Base-by-base conservation (phyloP, 2,888 invertebrate species). In the Cylloceria caligata region DNA sequence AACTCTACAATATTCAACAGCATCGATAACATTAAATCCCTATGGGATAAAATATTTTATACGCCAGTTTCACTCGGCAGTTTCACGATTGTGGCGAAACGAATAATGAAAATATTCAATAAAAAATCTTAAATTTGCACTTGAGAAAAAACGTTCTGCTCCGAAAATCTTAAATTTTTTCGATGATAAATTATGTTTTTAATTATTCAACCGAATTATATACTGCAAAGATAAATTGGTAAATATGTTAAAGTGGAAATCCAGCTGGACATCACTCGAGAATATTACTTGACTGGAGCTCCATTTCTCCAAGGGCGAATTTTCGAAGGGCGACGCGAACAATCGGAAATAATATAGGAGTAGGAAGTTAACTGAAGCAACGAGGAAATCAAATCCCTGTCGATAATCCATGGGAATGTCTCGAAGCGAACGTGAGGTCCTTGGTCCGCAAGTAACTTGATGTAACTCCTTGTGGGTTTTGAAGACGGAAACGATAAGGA, bases 401-500 rank as follows among this genome's bases (percentile, higher is more conserved):
- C 74, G 86, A 86, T 86, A 88, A 86, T 86, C 87, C 83, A 83
- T 64, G 80, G 84, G 85, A 84, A 85, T 83, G 86, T 87, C 86
- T 86, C 87, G 81, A 86, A 84, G 80, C 67, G 79, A 80, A 62
- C 36, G 36, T 36, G 60, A 62, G 34, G 60, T 11, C 34, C 34
- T 30, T 16, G 36, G 19, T 6, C 36, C 34, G 36, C 36, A 36
- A 34, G 60, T 36, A 62, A 62, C 36, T 34, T 36, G 19, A 4
- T 19, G 16, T 4, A 36, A 62, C 36, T 62, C 36, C 21, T 62
- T 13, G 36, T 36, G 60, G 60, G 27, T 19, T 6, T 11, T 34
- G 36, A 36, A 62, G 60, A 62, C 60, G 60, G 36, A 19, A 16
- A 36, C 19, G 60, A 62, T 39, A 36, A 55, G 36, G 49, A 19